Conservation (phyloP, 2,113 vertebrate species). For the Notiomystis cincta region DNA sequence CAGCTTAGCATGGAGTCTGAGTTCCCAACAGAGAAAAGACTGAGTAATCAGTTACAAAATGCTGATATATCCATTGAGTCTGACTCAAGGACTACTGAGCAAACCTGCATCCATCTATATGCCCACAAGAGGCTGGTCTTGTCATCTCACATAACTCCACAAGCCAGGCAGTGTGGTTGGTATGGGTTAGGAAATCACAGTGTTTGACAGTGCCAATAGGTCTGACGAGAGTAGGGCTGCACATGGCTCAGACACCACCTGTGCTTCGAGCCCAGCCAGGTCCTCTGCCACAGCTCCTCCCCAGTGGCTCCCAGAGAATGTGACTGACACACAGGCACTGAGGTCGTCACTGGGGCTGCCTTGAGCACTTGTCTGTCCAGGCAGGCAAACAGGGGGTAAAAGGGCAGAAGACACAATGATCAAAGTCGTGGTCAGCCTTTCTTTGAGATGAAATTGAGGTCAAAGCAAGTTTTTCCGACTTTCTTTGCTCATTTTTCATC, state of each 20-base stretch:
- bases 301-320: too few relatives aligned
- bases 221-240: background rate
- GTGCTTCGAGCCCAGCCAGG: fast-evolving
- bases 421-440: background rate
- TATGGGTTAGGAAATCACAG: background rate
- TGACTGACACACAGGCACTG: fast-evolving
- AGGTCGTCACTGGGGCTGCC: background rate
- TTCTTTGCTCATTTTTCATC: background rate
- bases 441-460: background rate
- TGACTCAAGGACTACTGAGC: background rate
- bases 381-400: background rate
- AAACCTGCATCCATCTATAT: background rate
- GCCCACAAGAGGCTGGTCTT: background rate
- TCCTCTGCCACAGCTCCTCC: background rate
- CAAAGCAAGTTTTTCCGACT: background rate
- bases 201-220: background rate
- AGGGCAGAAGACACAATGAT: background rate
- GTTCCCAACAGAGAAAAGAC: background rate
- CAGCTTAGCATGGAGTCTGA: background rate
- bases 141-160: background rate
- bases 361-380: background rate
- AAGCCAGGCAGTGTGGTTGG: background rate
- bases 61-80: background rate
- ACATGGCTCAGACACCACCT: background rate
- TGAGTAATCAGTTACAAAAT: background rate